Percentiles rank a stretch among this genome's conserved stretches.
Conservation (phyloP, 2,113 vertebrate species). For the Papio anubis region DNA sequence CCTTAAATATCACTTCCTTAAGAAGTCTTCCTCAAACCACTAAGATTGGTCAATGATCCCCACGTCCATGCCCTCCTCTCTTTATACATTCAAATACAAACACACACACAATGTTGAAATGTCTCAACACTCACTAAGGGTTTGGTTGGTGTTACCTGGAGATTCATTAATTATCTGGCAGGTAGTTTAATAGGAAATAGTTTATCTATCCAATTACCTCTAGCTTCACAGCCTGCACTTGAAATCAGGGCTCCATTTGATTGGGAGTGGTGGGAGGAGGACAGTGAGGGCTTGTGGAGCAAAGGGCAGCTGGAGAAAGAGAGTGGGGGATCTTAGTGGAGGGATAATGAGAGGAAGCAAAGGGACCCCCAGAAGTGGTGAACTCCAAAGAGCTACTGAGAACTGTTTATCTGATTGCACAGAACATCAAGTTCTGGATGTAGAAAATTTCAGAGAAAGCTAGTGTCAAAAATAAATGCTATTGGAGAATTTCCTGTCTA, state of each 20-base stretch:
- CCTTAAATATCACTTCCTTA: neutral
- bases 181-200: neutral
- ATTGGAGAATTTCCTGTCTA: neutral
- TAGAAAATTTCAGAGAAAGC: slow-evolving; percentile 5
- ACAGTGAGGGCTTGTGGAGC: too few relatives aligned
- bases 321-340: neutral
- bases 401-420: neutral
- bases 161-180: neutral
- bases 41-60: neutral
- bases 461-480: neutral
- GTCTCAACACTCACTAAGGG: neutral
- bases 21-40: neutral
- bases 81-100: neutral
- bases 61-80: neutral
- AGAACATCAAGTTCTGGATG: neutral
- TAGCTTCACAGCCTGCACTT: neutral
- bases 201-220: slow-evolving; percentile 3
- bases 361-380: neutral
- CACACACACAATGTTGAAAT: neutral
- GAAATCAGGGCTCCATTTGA: neutral
- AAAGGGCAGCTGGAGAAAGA: too few relatives aligned
- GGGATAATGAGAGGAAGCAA: neutral
- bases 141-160: neutral
- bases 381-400: neutral
- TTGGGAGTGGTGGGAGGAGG: neutral